Base-by-base conservation (phyloP, 1,140 invertebrate genomes). In the Lepidurus couesii region DNA sequence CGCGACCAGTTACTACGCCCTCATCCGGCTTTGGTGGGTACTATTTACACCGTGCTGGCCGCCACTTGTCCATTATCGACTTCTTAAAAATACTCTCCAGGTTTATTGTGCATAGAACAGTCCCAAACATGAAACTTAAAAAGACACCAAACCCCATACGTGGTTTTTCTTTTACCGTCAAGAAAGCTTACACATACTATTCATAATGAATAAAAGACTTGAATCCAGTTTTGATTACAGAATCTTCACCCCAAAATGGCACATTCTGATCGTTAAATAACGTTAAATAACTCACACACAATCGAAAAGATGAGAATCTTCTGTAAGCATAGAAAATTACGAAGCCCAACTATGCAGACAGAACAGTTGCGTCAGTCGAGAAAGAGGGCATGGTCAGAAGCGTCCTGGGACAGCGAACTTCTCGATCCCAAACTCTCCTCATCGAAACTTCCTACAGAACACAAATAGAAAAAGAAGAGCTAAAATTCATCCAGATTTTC, bases 11-110 rank as follows among this genome's bases (percentile, higher is more conserved):
- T 79, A 45, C 73, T 74, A 13, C 44, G 75, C 78, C 73, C 74
- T 16, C 42, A 74, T 16, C 78, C 78, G 10, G 73, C 43, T 0
- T 44, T 79, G 42, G 78, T 79, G 24, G 44, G 34, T 16, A 79
- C 16, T 43, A 79, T 79, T 24, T 79, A 79, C 43, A 79, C 78
- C 26, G 45, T 79, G 26, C 16, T 79, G 44, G 73, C 78, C 11
- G 73, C 78, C 34, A 47, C 74, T 16, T 24, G 74, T 44, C 74
- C 74, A 10, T 26, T 75, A 44, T 79, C 78, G 42, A 75, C 42
- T 8, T 74, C 43, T 44, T 79, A 75, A 74, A 34, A 77, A 73
- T 73, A 42, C n/a, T 76, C 47, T 76, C 24, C 21, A 44, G 74
- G n/a, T 47, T 44, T 76, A 13, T 43, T 11, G 44, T 34, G 47